Evolutionary conservation across 2,888 invertebrate genomes (phyloP).

Genomic region (Sisyra nigra): DNA sequence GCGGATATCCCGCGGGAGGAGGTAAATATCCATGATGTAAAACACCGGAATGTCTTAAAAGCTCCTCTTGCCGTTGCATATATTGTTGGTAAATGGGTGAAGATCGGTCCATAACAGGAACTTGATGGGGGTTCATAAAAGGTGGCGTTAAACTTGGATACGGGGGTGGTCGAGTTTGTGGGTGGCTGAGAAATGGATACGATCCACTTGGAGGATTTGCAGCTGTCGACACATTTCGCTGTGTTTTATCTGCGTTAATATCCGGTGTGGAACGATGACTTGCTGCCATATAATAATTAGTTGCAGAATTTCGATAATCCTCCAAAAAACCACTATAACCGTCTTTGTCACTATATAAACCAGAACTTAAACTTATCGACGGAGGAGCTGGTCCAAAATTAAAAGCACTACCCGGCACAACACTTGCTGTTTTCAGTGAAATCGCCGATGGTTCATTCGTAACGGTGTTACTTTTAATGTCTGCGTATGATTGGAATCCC

Average conservation of each 20-base stretch:
- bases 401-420: conserved; percentile 70
- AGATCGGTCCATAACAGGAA: conserved; percentile 38
- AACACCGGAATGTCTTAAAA: conserved; percentile 33
- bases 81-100: conserved; percentile 60
- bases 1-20: conserved; percentile 33
- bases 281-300: conserved; percentile 39
- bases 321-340: conserved; percentile 53
- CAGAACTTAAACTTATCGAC: conserved; percentile 34
- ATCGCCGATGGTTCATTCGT: conserved; percentile 30
- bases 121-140: conserved; percentile 34
- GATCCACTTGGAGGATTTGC: conserved; percentile 31
- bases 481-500: conserved; percentile 42
- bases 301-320: conserved; percentile 43
- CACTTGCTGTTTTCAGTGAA: conserved; percentile 47
- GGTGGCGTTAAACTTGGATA: conserved; percentile 40
- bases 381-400: conserved; percentile 61
- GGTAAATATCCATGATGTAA: conserved; percentile 31
- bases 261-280: conserved; percentile 21
- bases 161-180: conserved; percentile 38
- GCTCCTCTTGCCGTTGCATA: conserved; percentile 43
- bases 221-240: conserved; percentile 30
- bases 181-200: conserved; percentile 23
- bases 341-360: conserved; percentile 44
- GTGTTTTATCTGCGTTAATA: conserved; percentile 31
- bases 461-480: conserved; percentile 26